Evolutionary conservation across 2,888 invertebrate species (phyloP).

Genomic region (Noctua janthina): DNA sequence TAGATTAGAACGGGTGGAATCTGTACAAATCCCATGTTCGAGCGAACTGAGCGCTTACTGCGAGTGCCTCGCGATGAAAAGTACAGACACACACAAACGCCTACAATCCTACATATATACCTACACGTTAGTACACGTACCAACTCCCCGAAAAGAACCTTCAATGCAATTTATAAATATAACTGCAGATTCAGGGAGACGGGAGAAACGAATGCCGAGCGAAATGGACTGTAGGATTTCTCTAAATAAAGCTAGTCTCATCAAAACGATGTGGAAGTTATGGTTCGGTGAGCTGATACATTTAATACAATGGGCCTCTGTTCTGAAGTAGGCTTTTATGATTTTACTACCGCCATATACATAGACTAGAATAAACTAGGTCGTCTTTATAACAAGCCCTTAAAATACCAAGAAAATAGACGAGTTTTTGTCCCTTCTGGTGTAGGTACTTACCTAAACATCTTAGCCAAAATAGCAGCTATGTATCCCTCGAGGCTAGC

Average conservation of each 20-base stretch:
- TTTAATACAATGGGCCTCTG: slow-evolving; percentile 27
- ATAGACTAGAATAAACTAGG: neutral
- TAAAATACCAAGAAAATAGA: slow-evolving; percentile 14
- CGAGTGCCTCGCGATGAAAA: slow-evolving; percentile 50
- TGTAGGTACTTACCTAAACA: slow-evolving; percentile 12
- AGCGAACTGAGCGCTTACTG: slow-evolving; percentile 43
- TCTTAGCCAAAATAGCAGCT: slow-evolving; percentile 32
- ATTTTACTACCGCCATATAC: slow-evolving; percentile 7
- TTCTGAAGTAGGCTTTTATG: slow-evolving; percentile 26
- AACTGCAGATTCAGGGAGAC: slow-evolving; percentile 59
- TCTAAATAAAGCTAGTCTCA: slow-evolving; percentile 35
- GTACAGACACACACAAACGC: slow-evolving; percentile 37
- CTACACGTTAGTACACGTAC: slow-evolving; percentile 14
- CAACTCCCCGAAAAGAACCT: slow-evolving; percentile 49
- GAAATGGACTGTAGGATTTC: slow-evolving; percentile 47
- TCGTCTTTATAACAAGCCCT: slow-evolving; percentile 7
- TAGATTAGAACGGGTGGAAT: slow-evolving; percentile 61
- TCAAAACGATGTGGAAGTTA: slow-evolving; percentile 40
- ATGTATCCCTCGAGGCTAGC: slow-evolving; percentile 51
- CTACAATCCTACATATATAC: slow-evolving; percentile 8
- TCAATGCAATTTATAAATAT: slow-evolving; percentile 63
- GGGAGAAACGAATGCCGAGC: slow-evolving; percentile 44
- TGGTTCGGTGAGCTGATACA: slow-evolving; percentile 50
- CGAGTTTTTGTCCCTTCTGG: slow-evolving; percentile 20
- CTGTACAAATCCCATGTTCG: slow-evolving; percentile 60